These are phyloP conservation scores for Diplodus sargus DNA, from an alignment of 2,797 vertebrate genomes.

Conservation along the genomic window DNA sequence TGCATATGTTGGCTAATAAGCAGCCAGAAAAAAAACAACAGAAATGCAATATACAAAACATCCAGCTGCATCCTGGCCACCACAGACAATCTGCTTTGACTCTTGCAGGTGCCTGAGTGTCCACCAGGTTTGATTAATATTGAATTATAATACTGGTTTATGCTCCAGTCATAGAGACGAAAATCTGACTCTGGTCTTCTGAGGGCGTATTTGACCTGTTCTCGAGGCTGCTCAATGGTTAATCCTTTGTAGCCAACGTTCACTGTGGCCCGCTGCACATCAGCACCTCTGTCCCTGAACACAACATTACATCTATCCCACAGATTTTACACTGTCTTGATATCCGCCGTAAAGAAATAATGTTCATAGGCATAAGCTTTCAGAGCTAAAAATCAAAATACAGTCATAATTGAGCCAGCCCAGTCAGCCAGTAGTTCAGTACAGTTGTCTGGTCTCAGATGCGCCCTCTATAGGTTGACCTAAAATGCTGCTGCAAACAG, in stretches of 20 bases:
- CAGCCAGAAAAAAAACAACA: too few relatives aligned
- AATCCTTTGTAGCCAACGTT: slow-evolving; percentile 15
- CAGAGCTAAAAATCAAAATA: neutral
- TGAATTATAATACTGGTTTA: neutral
- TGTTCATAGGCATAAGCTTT: neutral
- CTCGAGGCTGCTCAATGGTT: slow-evolving; percentile 6
- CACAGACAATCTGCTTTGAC: too few relatives aligned
- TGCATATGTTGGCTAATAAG: too few relatives aligned
- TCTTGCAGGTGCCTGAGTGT: too few relatives aligned
- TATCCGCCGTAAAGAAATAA: too few relatives aligned
- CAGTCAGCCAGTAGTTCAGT: neutral
- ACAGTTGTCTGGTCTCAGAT: neutral
- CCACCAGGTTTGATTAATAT: too few relatives aligned
- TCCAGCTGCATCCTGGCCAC: too few relatives aligned
- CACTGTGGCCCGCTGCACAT: neutral
- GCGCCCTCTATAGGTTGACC: slow-evolving; percentile 2
- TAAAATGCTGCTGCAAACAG: neutral
- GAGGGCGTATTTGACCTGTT: slow-evolving; percentile 9
- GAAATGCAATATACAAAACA: too few relatives aligned
- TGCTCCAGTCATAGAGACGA: neutral
- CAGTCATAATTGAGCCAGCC: neutral
- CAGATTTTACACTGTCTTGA: neutral
- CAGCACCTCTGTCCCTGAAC: neutral
- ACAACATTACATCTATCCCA: neutral
- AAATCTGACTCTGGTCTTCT: neutral